Base-by-base conservation (phyloP, 2,888 invertebrate species). In the Electrophaes corylata region DNA sequence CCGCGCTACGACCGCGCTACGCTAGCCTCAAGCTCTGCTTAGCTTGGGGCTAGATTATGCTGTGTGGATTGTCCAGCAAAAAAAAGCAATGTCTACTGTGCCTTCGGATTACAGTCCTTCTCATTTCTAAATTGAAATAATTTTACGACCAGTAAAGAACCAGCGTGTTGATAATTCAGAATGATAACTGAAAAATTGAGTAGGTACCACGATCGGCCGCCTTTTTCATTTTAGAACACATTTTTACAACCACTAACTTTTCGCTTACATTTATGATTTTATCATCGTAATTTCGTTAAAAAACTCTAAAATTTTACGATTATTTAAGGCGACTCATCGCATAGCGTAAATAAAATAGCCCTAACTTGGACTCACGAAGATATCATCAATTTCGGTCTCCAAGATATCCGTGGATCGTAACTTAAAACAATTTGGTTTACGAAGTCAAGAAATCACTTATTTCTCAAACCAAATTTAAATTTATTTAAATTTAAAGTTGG, bases 211-310 rank as follows among this genome's bases (percentile, higher is more conserved):
- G 2, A 16, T 16, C 16, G 37, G 8, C 16, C 10, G 8, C 16
- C 10, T 37, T 16, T 37, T 37, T 16, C 37, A 2, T 37, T 16
- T 11, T 3, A 31, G 1, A 1, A 10, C 14, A 2, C 5, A 14
- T 14, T 11, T 35, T 35, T 14, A 35, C 5, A 12, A 8, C 29
- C 16, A 26, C 14, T 26, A 23, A 19, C 40, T 40, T 40, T 40
- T 40, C 40, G 29, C 29, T 29, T 14, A 44, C 26, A 43, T 26
- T 29, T 44, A 29, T 29, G 14, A 44, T 14, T 47, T 37, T 37
- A 23, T 14, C n/a, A 47, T 37, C 14, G 41, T 33, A 20, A 41
- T 50, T 41, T 41, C 20, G 20, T 41, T 50, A 37, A 50, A 41
- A 49, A 50, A 23, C 14, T 5, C 33, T 5, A 14, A 10, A 11